Conservation (phyloP, 2,888 invertebrate genomes). For the Clivina fossor region DNA sequence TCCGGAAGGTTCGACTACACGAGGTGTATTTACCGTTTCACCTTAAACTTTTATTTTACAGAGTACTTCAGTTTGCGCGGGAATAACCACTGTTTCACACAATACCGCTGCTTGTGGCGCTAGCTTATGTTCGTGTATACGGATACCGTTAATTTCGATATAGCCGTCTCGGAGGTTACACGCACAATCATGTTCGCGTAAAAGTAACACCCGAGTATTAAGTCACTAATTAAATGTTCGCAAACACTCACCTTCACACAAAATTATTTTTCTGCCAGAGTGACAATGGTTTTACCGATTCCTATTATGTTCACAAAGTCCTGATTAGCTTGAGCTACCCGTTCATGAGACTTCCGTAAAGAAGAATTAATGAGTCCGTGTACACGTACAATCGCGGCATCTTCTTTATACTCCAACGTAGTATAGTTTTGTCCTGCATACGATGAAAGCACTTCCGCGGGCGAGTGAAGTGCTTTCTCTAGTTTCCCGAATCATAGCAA, state of each 20-base stretch:
- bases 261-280: not conserved
- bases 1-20: not conserved
- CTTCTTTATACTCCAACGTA: too few species aligned
- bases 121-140: not conserved
- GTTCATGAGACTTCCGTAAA: not conserved
- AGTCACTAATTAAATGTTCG: slow-evolving; percentile 2
- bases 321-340: slow-evolving; percentile 2
- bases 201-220: slow-evolving; percentile 1
- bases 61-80: not conserved
- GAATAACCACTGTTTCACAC: not conserved
- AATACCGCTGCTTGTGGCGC: not conserved
- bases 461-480: too few species aligned
- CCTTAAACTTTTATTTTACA: not conserved
- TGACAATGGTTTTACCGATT: not conserved
- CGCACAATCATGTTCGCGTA: not conserved
- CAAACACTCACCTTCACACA: not conserved
- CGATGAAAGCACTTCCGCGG: too few species aligned
- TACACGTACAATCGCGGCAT: not conserved
- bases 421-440: too few species aligned
- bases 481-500: too few species aligned
- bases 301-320: not conserved
- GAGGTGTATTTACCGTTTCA: not conserved
- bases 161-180: not conserved
- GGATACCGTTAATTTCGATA: slow-evolving; percentile 1
- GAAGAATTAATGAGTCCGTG: not conserved